Evolutionary conservation across 2,888 invertebrate genomes (phyloP).

Genomic region (Podabrus alpinus): DNA sequence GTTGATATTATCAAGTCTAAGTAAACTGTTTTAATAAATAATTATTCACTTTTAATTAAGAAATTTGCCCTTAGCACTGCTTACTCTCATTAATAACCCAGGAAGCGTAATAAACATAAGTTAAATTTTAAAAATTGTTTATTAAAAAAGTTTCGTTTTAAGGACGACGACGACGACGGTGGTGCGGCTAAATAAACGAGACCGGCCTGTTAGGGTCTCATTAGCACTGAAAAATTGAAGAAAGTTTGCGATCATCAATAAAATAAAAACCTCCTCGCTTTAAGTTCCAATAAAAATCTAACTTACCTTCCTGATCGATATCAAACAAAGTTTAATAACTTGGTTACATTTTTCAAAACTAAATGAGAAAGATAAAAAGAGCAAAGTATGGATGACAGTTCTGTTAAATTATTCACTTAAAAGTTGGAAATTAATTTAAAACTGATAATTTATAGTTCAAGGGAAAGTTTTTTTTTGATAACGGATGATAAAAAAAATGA

Average conservation of each 20-base stretch:
- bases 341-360: neutral
- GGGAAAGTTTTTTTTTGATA: neutral
- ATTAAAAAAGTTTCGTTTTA: neutral
- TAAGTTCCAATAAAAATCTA: neutral
- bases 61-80: slow-evolving; percentile 11
- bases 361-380: neutral
- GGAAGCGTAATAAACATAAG: neutral
- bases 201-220: neutral
- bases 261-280: neutral
- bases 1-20: slow-evolving; percentile 10
- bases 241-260: neutral
- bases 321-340: neutral
- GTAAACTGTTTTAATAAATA: slow-evolving; percentile 21
- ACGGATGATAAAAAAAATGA: neutral
- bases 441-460: neutral
- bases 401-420: neutral
- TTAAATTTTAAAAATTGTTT: neutral
- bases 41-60: slow-evolving; percentile 26
- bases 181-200: neutral
- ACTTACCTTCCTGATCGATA: neutral
- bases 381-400: neutral
- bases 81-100: slow-evolving; percentile 8
- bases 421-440: neutral
- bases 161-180: no score
- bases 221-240: neutral